These are phyloP conservation scores for Ameiurus melas DNA, from an alignment of 2,113 vertebrate species.

Conservation along the genomic window DNA sequence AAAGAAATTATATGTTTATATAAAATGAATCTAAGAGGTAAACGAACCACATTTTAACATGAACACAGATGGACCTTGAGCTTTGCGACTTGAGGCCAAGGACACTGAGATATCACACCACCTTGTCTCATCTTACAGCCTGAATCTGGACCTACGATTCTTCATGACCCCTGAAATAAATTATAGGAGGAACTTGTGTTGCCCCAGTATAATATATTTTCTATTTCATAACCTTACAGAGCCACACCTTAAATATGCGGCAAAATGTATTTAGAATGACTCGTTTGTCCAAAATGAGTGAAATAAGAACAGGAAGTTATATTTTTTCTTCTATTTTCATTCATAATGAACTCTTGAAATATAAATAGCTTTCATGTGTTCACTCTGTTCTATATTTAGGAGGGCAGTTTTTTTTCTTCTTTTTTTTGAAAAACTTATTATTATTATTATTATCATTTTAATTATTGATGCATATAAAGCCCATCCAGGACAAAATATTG, in stretches of 20 bases:
- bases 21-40: constrained; percentile 58
- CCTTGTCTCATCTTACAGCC: not conserved
- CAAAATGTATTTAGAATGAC: not conserved
- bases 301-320: not conserved
- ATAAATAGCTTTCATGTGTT: not conserved
- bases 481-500: not conserved
- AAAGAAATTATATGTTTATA: constrained; percentile 69
- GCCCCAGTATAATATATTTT: constrained; percentile 13
- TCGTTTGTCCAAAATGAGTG: not conserved
- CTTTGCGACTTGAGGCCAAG: constrained; percentile 16
- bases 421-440: not conserved
- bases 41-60: constrained; percentile 35
- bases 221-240: not conserved
- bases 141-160: not conserved
- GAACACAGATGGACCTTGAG: constrained; percentile 45
- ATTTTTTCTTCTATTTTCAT: not conserved
- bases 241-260: not conserved
- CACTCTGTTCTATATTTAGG: not conserved
- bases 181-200: not conserved
- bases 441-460: not conserved
- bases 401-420: not conserved
- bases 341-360: not conserved
- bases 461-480: not conserved
- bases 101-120: not conserved
- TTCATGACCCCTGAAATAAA: constrained; percentile 36